Conservation (phyloP, 2,888 invertebrate genomes). For the Drosophila pseudotalamancana region DNA sequence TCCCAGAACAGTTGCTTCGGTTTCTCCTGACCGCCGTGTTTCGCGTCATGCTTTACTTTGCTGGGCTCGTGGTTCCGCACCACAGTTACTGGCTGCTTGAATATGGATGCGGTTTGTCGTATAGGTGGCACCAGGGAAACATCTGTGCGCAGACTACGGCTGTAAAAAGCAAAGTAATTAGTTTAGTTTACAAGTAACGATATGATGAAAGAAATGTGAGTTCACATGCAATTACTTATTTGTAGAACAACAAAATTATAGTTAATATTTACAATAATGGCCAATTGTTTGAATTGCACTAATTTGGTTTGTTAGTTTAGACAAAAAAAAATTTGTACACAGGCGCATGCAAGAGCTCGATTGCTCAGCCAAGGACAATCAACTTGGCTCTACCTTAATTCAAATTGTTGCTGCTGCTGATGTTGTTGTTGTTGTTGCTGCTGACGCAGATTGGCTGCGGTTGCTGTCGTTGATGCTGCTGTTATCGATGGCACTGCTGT, state of each 20-base stretch:
- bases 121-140: conserved; percentile 97
- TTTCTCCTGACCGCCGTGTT: conserved; percentile 96
- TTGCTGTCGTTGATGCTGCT: conserved; percentile 51
- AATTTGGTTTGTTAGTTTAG: conserved; percentile 10
- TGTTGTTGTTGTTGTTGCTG: conserved; percentile 62
- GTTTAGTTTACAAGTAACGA: neutral
- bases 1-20: conserved; percentile 94
- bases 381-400: conserved; percentile 83
- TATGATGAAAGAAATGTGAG: neutral
- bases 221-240: conserved; percentile 21
- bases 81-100: conserved; percentile 99
- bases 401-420: conserved; percentile 79
- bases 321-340: conserved; percentile 24
- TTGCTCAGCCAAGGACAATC: conserved; percentile 55
- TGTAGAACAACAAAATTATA: neutral
- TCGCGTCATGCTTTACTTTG: conserved; percentile 94
- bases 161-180: conserved; percentile 82
- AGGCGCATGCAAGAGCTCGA: conserved; percentile 70
- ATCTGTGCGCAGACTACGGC: conserved; percentile 92
- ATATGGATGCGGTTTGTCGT: conserved; percentile 98
- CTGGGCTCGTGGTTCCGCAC: conserved; percentile 95
- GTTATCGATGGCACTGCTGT: conserved; percentile 24
- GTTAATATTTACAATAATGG: conserved; percentile 1
- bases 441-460: conserved; percentile 53
- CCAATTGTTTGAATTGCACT: conserved; percentile 18